These are phyloP conservation scores for Saimiri boliviensis DNA, from an alignment of 2,113 vertebrate genomes.

Conservation along the genomic window DNA sequence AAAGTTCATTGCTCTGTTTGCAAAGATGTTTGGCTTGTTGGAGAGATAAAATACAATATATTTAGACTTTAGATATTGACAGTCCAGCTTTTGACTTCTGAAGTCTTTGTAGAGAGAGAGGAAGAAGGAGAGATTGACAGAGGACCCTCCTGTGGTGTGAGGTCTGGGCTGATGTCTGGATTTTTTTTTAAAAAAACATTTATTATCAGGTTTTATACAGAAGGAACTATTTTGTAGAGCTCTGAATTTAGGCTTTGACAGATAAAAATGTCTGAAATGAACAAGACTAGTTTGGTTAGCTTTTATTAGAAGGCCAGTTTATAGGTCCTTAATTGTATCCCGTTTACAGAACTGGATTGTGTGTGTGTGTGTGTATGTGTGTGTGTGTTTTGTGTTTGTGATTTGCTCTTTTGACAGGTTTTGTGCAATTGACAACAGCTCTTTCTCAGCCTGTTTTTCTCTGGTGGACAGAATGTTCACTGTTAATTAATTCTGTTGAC, in stretches of 20 bases:
- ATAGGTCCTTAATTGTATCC: neutral
- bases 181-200: neutral
- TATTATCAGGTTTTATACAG: accelerated
- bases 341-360: neutral
- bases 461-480: neutral
- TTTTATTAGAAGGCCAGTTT: neutral
- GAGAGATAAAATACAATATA: neutral
- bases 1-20: neutral
- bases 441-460: neutral
- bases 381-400: neutral
- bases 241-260: neutral
- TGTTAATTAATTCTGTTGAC: neutral
- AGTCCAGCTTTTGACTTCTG: neutral
- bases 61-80: neutral
- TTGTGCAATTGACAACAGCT: neutral
- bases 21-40: neutral
- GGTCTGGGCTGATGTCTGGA: neutral
- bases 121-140: neutral
- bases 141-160: neutral
- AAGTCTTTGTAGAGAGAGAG: neutral
- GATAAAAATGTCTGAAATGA: neutral
- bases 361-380: neutral
- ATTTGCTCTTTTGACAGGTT: neutral
- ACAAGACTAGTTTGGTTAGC: neutral
- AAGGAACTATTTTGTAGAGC: neutral